Base-by-base conservation (phyloP, 2,888 invertebrate genomes). In the Tipula lateralis region DNA sequence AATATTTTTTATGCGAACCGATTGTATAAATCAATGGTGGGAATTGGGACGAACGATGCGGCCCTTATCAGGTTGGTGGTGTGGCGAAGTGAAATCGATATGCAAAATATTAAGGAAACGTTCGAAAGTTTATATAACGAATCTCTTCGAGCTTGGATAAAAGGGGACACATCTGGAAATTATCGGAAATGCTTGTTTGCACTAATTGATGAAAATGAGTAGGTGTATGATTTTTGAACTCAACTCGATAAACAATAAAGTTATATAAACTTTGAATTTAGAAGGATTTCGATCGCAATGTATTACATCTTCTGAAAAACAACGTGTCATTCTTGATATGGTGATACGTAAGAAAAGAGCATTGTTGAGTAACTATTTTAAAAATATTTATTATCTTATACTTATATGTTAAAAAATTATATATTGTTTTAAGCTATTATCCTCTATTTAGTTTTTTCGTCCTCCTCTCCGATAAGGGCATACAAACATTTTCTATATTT, bases 1-100 rank as follows among this genome's bases (percentile, higher is more conserved):
- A 92, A 95, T 0, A 92, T 93, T 39, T 98, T 95, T 92, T 97
- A 97, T 91, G 97, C 97, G 0, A 95, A 96, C 88, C 93, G 95
- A 81, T 91, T 98, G 84, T 94, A 97, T 90, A 94, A 95, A 88
- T 94, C 96, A 84, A 96, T 98, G 96, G 95, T 95, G 88, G 97
- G 98, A 2, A 89, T 95, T 86, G 98, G 98, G 85, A 98, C 97
- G 3, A 95, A 96, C 88, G 97, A 98, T 89, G 92, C 93, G 83
- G 94, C 95, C 87, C 91, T 98, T 86, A 97, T 97, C 87, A 94
- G 97, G 88, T 88, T 97, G 85, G 92, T 97, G 87, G 95, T 96
- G 84, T 95, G 96, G 0, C 93, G 97, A 87, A 93, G 93, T 88
- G 96, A 97, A 92, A 92, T 96, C 85, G 97, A 97, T 89, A 93